Evolutionary conservation across 2,888 invertebrate genomes (phyloP).

Genomic region (Scrobipalpa atriplicella): DNA sequence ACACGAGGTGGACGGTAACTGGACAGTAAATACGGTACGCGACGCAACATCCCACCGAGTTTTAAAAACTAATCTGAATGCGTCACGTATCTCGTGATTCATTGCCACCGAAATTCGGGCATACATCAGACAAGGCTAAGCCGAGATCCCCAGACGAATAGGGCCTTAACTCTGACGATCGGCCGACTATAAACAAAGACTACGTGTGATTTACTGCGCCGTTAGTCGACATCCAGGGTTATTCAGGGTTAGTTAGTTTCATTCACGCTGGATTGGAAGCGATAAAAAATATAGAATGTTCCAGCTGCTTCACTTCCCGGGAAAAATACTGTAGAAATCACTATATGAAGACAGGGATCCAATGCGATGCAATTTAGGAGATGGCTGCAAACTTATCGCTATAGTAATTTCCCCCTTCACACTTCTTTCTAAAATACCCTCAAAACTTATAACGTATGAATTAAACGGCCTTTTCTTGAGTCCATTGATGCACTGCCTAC

Average conservation of each 20-base stretch:
- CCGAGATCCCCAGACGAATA: conserved; percentile 14
- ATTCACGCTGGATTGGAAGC: too few species aligned
- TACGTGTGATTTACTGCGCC: conserved; percentile 3
- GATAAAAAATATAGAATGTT: too few species aligned
- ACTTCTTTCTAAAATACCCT: too few species aligned
- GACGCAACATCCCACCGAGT: not conserved
- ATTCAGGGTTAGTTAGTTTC: not conserved
- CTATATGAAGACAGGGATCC: too few species aligned
- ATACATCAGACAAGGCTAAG: conserved; percentile 1
- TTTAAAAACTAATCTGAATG: not conserved
- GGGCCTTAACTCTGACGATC: conserved; percentile 18
- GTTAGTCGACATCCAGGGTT: too few species aligned
- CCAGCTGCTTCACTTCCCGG: too few species aligned
- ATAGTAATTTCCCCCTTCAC: too few species aligned
- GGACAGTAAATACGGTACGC: conserved; percentile 49
- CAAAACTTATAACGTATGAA: too few species aligned
- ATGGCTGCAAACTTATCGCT: too few species aligned
- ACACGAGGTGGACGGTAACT: conserved; percentile 65
- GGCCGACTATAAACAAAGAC: conserved; percentile 19
- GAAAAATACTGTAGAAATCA: not conserved
- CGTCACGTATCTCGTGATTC: not conserved
- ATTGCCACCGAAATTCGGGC: not conserved
- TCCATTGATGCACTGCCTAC: too few species aligned
- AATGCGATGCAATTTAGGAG: too few species aligned
- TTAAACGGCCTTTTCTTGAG: too few species aligned